Conservation (phyloP, 1,140 invertebrate species). For the Phymastichus coffea region DNA sequence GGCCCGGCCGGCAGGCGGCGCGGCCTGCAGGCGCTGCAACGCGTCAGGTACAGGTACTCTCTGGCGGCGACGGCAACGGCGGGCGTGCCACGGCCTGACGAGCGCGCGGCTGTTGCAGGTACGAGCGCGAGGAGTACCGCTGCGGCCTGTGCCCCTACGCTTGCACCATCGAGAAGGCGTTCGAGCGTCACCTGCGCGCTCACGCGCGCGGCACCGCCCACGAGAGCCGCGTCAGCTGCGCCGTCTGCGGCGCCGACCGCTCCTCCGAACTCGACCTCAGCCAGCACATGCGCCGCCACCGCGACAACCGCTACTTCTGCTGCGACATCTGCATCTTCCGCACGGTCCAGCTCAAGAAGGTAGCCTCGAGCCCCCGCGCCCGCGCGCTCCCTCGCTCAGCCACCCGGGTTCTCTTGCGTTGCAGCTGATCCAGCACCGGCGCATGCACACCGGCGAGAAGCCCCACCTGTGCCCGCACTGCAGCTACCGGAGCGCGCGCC, state of each 20-base stretch:
- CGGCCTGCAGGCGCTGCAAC: slow-evolving; percentile 48
- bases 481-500: slow-evolving; percentile 59
- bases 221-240: slow-evolving; percentile 57
- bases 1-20: slow-evolving; percentile 34
- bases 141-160: slow-evolving; percentile 60
- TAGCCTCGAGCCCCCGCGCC: too few species aligned
- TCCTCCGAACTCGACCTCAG: slow-evolving; percentile 57
- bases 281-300: slow-evolving; percentile 60
- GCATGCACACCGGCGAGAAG: slow-evolving; percentile 65
- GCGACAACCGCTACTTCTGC: slow-evolving; percentile 59
- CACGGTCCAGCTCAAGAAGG: slow-evolving; percentile 62
- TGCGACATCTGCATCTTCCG: slow-evolving; percentile 62
- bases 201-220: slow-evolving; percentile 49
- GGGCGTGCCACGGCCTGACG: too few species aligned
- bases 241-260: slow-evolving; percentile 61
- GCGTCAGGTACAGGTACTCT: slow-evolving; percentile 57
- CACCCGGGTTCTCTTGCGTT: not conserved
- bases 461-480: slow-evolving; percentile 62
- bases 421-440: slow-evolving; percentile 57
- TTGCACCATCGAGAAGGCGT: slow-evolving; percentile 62
- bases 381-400: too few species aligned
- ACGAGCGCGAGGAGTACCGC: slow-evolving; percentile 60
- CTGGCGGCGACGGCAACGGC: too few species aligned
- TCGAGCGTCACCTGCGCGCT: slow-evolving; percentile 56
- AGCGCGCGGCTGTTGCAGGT: too few species aligned